These are phyloP conservation scores for Pseudochirops cupreus DNA, from an alignment of 2,797 vertebrate species.

Conservation along the genomic window DNA sequence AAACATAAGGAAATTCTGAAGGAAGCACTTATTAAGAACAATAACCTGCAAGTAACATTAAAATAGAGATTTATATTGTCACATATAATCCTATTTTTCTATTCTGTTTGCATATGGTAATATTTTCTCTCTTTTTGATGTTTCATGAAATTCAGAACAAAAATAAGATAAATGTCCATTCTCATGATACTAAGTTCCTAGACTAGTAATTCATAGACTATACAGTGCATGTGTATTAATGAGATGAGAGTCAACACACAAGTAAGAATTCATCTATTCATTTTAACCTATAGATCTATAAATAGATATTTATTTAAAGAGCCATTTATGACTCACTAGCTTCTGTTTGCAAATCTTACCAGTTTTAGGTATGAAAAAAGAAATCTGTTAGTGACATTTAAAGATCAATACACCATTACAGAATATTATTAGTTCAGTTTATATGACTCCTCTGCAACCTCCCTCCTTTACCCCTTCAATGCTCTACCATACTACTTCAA, in stretches of 20 bases:
- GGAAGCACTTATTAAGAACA: background rate
- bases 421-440: conserved; percentile 37
- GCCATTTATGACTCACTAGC: background rate
- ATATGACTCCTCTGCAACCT: background rate
- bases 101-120: background rate
- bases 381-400: conserved; percentile 6
- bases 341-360: conserved; percentile 5
- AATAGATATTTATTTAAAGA: background rate
- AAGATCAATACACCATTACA: conserved; percentile 7
- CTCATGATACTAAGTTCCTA: background rate
- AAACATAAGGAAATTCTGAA: background rate
- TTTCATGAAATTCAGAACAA: background rate
- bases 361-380: background rate
- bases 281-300: background rate
- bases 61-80: background rate
- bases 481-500: too few species aligned
- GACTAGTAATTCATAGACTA: background rate
- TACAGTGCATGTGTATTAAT: background rate
- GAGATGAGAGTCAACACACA: background rate
- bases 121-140: background rate
- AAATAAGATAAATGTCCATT: background rate
- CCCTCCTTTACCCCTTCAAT: background rate
- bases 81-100: background rate
- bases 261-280: background rate
- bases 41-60: background rate